A percentile compares a stretch with the other conserved stretches of the same genome.
These are phyloP conservation scores for Phylloscopus collybita DNA, from an alignment of 2,797 vertebrate genomes.

Conservation along the genomic window DNA sequence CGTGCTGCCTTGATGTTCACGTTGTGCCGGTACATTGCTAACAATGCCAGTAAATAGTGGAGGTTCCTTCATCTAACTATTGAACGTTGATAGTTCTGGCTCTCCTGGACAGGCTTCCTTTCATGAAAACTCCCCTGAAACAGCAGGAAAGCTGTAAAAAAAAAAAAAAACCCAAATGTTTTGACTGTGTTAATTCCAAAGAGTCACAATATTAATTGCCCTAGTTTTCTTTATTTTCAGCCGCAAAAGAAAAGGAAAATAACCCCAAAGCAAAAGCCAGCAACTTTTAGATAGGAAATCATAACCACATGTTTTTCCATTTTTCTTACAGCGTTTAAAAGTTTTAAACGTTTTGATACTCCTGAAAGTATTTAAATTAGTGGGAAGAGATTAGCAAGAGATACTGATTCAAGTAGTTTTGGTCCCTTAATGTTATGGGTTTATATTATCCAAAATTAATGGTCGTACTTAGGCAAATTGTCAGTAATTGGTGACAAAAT, in stretches of 20 bases:
- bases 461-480: conserved; percentile 76
- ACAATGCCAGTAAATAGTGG: background rate
- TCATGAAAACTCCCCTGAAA: background rate
- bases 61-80: background rate
- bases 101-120: background rate
- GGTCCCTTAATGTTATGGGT: conserved; percentile 66
- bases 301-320: conserved; percentile 18
- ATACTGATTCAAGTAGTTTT: conserved; percentile 67
- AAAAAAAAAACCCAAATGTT: background rate
- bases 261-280: background rate
- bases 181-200: background rate
- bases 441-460: conserved; percentile 78
- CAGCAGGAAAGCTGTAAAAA: background rate
- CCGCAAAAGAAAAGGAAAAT: background rate
- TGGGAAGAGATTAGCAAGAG: conserved; percentile 44
- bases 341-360: conserved; percentile 32
- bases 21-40: background rate
- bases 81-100: background rate
- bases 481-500: conserved; percentile 79
- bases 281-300: conserved; percentile 1
- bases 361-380: conserved; percentile 41
- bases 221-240: background rate
- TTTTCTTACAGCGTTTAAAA: background rate
- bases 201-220: background rate
- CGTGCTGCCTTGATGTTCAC: background rate